Base-by-base conservation (phyloP, 2,113 vertebrate species). In the Oenanthe melanoleuca region DNA sequence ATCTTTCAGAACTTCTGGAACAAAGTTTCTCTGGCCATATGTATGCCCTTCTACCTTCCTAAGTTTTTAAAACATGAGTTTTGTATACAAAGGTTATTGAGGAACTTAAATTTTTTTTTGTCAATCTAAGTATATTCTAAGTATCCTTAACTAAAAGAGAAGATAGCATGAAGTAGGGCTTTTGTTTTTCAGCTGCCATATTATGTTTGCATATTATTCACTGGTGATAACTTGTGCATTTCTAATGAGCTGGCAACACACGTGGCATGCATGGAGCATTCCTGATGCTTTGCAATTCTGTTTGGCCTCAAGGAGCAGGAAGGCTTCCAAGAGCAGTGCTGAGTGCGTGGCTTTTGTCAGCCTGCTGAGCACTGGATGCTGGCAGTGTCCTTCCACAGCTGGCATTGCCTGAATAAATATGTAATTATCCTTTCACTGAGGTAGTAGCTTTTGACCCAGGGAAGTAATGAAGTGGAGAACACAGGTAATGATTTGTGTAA, bases 331-430 rank as follows among this genome's bases (percentile, higher is more conserved):
- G 37, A 31, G 59, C 49, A 70, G 18, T 42, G 34, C 71, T 55
- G 22, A 33, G 15, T 34, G 79, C 0, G 0, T 37, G 78, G 40
- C 40, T 23, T 52, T 25, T 23, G 6, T 14, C 59, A 37, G 20
- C 47, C 19, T 25, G 55, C 50, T 42, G 71, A 44, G 60, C 33
- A 2, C 65, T 40, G 56, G 22, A 2, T 6, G 15, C 45, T 19
- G 5, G 24, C 56, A 14, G 19, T 23, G 49, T 33, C 9, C 0
- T 37, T 20, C 34, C 0, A 0, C 52, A 31, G 25, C 9, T 4
- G 13, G 14, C 28, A 2, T 44, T 24, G 19, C 47, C 60, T 14
- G 9, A 34, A 60, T n/a, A 45, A 84, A 53, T 20, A 20, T 0
- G 34, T 28, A 1, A 13, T 37, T 31, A 6, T 10, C 12, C 25